Evolutionary conservation across 2,888 invertebrate species (phyloP).

Genomic region (Lasius platythorax): DNA sequence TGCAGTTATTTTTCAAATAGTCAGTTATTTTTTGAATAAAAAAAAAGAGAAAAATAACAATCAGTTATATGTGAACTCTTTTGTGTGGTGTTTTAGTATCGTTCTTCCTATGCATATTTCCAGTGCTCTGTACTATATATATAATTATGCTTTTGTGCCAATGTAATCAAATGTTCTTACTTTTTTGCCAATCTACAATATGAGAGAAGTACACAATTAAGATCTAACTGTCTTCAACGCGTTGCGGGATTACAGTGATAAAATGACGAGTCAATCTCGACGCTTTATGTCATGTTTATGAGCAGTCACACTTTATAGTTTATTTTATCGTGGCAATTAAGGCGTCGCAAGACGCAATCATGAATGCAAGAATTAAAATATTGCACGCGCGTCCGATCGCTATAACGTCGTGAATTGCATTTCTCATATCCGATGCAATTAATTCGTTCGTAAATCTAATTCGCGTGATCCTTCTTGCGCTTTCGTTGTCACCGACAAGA

Average conservation of each 20-base stretch:
- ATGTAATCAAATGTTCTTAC: neutral
- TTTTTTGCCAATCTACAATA: neutral
- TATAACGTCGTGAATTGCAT: conserved; percentile 39
- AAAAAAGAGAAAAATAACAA: neutral
- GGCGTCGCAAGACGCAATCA: conserved; percentile 43
- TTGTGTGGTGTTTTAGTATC: neutral
- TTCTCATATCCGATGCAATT: conserved; percentile 24
- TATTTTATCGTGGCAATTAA: conserved; percentile 61
- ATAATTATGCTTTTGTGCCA: no score
- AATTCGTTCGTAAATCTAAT: conserved; percentile 31
- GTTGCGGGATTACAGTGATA: conserved; percentile 26
- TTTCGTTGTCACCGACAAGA: neutral
- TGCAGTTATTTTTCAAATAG: neutral
- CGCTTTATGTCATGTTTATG: conserved; percentile 33
- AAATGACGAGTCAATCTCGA: conserved; percentile 59
- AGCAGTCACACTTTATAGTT: conserved; percentile 38
- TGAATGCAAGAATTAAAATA: neutral
- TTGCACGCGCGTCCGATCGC: conserved; percentile 11
- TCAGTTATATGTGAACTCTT: neutral
- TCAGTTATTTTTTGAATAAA: neutral
- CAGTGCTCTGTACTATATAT: no score
- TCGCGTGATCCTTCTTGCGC: conserved; percentile 22
- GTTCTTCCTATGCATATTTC: neutral
- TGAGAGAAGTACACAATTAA: neutral
- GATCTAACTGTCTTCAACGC: neutral